A percentile compares a stretch with the other conserved stretches of the same genome.
Evolutionary conservation across 1,140 invertebrate species (phyloP).

Genomic region (Pseudomyrmex gracilis): DNA sequence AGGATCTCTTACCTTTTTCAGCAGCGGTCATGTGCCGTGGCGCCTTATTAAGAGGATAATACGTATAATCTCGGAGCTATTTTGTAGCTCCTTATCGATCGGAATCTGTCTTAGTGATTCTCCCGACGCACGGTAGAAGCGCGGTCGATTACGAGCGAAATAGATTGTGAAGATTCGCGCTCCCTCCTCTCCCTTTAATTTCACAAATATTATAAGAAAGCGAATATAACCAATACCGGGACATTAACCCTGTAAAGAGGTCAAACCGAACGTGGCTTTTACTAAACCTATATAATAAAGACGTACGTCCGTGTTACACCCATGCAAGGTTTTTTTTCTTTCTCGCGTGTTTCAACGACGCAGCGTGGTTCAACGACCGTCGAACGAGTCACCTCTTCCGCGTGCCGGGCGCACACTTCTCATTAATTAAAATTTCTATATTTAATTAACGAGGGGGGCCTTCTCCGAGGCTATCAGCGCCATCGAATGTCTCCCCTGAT

Average conservation of each 20-base stretch:
- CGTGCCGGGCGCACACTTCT: background rate
- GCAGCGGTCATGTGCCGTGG: conserved; percentile 3
- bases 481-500: conserved; percentile 56
- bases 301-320: background rate
- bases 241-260: background rate
- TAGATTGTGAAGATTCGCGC: background rate
- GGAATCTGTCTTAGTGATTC: conserved; percentile 27
- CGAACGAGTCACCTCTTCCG: conserved; percentile 50
- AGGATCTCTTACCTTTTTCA: conserved; percentile 19
- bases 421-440: conserved; percentile 68
- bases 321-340: background rate
- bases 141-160: background rate
- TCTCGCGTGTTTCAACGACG: conserved; percentile 58
- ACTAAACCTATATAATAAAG: background rate
- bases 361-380: conserved; percentile 66
- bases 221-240: background rate
- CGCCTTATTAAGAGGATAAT: conserved; percentile 42
- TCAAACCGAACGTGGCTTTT: background rate
- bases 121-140: background rate
- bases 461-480: conserved; percentile 63
- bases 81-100: conserved; percentile 44
- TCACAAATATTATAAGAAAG: background rate
- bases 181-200: background rate
- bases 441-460: conserved; percentile 67
- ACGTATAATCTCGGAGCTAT: conserved; percentile 43